Conservation (phyloP, 2,113 vertebrate genomes). For the Scatophagus argus region DNA sequence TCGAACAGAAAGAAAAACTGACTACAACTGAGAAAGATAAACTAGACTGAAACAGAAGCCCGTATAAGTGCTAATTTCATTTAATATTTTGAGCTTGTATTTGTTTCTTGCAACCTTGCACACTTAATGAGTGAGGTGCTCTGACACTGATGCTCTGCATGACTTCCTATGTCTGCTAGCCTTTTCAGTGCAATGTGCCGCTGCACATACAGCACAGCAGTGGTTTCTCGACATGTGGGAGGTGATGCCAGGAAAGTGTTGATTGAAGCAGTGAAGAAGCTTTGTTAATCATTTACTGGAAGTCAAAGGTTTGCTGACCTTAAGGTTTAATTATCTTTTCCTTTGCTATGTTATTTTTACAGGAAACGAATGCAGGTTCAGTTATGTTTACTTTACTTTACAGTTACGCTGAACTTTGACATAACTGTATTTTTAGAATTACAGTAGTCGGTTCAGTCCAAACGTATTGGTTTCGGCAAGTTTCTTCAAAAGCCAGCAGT, state of each 20-base stretch:
- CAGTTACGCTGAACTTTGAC: no score
- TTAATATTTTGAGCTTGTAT: neutral
- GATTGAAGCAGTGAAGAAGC: constrained; percentile 22
- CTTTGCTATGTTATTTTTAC: neutral
- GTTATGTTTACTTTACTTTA: neutral
- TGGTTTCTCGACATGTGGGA: constrained; percentile 77
- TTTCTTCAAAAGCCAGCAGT: neutral
- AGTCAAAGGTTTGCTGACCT: constrained; percentile 44
- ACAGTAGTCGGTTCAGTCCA: neutral
- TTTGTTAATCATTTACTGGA: constrained; percentile 74
- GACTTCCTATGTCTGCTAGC: constrained; percentile 76
- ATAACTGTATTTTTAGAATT: neutral
- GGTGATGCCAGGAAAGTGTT: constrained; percentile 69
- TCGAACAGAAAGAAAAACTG: neutral
- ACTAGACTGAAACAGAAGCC: neutral
- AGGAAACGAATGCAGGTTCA: neutral
- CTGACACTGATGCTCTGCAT: constrained; percentile 53
- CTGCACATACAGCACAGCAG: constrained; percentile 53
- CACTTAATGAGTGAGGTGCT: constrained; percentile 7
- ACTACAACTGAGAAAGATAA: no score
- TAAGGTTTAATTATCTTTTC: neutral
- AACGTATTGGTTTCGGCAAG: neutral
- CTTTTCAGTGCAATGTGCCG: constrained; percentile 45
- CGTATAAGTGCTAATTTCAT: no score
- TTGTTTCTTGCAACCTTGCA: constrained; percentile 9